Evolutionary conservation across 2,888 invertebrate species (phyloP).

Genomic region (Antheraea yamamai): DNA sequence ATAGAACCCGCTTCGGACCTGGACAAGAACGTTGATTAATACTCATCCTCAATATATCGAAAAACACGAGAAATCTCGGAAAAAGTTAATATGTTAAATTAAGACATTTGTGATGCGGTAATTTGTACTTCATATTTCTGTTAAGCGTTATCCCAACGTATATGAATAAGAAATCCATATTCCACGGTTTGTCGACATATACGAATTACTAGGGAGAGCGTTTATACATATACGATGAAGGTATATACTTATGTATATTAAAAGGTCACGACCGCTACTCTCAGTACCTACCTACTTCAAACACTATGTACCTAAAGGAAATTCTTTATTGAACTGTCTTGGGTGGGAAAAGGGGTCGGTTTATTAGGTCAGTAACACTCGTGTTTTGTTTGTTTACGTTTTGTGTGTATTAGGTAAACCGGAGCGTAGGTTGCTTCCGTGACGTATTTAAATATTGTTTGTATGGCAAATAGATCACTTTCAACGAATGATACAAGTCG

Average conservation of each 20-base stretch:
- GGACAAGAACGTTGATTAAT: too few relatives aligned
- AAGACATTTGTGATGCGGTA: too few relatives aligned
- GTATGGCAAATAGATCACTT: background rate
- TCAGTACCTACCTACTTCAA: constrained; percentile 60
- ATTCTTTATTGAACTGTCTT: constrained; percentile 79
- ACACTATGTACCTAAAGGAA: constrained; percentile 73
- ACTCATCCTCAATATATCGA: too few relatives aligned
- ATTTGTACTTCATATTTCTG: constrained; percentile 30
- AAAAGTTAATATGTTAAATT: too few relatives aligned
- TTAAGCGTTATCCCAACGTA: constrained; percentile 37
- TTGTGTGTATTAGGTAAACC: constrained; percentile 27
- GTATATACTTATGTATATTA: constrained; percentile 54
- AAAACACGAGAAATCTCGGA: too few relatives aligned
- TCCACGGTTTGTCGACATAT: constrained; percentile 53
- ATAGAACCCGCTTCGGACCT: too few relatives aligned
- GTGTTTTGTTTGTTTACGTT: constrained; percentile 71
- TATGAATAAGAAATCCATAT: constrained; percentile 49
- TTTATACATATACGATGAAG: constrained; percentile 61
- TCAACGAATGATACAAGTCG: background rate
- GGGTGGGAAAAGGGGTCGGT: constrained; percentile 74
- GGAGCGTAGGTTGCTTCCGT: constrained; percentile 1
- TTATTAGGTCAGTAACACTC: constrained; percentile 80
- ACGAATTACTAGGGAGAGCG: constrained; percentile 52
- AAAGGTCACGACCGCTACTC: constrained; percentile 76
- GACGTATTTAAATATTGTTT: constrained; percentile 9